Evolutionary conservation across 2,797 vertebrate species (phyloP), one percentile per base, ranked within the genome.

Genomic region (Mallotus villosus): DNA sequence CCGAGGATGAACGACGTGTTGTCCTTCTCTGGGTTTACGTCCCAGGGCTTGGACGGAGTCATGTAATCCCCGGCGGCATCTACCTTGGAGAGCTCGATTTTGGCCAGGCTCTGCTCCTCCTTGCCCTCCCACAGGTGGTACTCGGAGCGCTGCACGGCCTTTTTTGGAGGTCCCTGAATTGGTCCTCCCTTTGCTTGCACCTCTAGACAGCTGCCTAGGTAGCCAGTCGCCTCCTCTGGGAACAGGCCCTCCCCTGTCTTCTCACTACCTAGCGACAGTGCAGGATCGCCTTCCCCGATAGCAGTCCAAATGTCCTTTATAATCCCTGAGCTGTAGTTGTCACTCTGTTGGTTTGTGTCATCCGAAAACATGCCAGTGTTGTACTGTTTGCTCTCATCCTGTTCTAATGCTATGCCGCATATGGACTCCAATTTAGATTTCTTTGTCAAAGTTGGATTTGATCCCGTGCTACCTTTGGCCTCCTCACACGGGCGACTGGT

Each of bases 251-350:
- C 93, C 0, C 91, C 94, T 75, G 89, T 59, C 79, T 94, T 91
- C 79, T 97, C 95, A 74, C 88, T 86, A 78, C 92, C 94, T 83
- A 87, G 85, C 67, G 91, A 78, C 0, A 86, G 86, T 34, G 89
- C 91, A 78, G 93, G 92, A 87, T 91, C 89, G 72, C 93, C 81
- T 27, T 94, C 95, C 82, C 93, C 92, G 76, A 96, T 91, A 82
- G 95, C 94, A 87, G 96, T 96, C 98, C 98, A 99, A 90, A 99
- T 97, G 92, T 99, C 96, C 91, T 97, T 98, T 86, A 97, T 96
- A 87, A 96, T 96, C 94, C 96, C 97, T 95, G 97, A 96, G 96
- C 95, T 94, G 93, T 97, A 98, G 90, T 95, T 93, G 66, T 95
- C 95, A 89, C 90, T 93, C 78, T 78, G 94, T 82, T 95, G 94